phyloP scores from a whole-genome alignment of 2,113 vertebrate genomes.

The Brachypodius melanocephalos region DNA sequence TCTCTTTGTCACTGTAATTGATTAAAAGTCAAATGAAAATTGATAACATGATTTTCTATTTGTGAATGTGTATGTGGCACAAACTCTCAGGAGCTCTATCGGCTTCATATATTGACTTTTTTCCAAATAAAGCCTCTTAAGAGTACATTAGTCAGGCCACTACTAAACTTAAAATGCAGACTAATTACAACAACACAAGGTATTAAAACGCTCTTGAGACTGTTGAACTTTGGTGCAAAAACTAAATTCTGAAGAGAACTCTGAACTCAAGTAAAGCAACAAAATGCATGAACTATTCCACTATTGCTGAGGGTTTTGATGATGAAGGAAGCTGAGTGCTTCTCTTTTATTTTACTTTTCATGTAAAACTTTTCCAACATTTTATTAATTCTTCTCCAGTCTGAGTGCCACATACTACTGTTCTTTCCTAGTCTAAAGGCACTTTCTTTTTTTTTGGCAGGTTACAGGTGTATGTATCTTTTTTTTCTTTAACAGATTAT shows the following conservation, averaged over 20 bases:
- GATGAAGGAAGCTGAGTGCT: neutral
- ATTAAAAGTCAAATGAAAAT: slow-evolving; percentile 95
- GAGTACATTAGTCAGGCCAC: slow-evolving; percentile 76
- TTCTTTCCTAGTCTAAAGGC: neutral
- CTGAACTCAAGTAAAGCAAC: neutral
- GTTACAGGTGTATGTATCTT: neutral
- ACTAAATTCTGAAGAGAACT: slow-evolving; percentile 20
- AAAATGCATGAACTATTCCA: neutral
- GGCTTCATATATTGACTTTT: slow-evolving; percentile 76
- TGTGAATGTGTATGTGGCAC: slow-evolving; percentile 60
- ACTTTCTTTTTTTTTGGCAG: neutral
- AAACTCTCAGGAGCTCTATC: slow-evolving; percentile 67
- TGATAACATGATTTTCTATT: slow-evolving; percentile 87
- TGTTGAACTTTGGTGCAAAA: slow-evolving; percentile 32
- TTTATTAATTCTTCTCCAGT: neutral
- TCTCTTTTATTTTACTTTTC: neutral
- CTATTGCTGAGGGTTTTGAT: neutral
- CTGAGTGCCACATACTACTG: neutral
- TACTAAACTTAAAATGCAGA: slow-evolving; percentile 78
- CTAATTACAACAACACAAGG: slow-evolving; percentile 72
- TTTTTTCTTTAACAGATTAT: slow-evolving; percentile 55
- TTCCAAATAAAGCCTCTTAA: slow-evolving; percentile 78
- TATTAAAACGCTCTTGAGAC: slow-evolving; percentile 29
- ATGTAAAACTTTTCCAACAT: neutral
- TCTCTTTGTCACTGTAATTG: slow-evolving; percentile 88